phyloP scores from a whole-genome alignment of 2,113 vertebrate genomes.

The Pardalotus punctatus region DNA sequence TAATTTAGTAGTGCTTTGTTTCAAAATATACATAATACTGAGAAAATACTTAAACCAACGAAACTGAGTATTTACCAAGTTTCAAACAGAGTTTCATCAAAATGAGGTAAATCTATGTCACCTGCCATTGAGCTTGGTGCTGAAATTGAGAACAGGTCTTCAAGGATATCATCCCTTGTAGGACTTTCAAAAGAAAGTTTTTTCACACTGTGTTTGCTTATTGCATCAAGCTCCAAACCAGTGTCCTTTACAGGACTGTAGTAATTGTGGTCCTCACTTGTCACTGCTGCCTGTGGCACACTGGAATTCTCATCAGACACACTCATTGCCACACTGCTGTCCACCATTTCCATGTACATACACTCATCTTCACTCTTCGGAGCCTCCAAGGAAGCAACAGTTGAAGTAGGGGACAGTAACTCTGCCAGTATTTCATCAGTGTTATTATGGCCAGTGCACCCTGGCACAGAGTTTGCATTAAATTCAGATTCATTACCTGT shows the following conservation, averaged over 20 bases:
- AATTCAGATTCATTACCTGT: conserved; percentile 62
- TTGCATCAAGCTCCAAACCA: not conserved
- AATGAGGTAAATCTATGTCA: conserved; percentile 78
- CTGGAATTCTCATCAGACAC: not conserved
- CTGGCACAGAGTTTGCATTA: conserved; percentile 58
- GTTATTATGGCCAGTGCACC: conserved; percentile 54
- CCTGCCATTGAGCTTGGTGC: conserved; percentile 62
- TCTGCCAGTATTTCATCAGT: conserved; percentile 82
- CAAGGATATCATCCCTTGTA: conserved; percentile 75
- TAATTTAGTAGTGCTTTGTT: conserved; percentile 33
- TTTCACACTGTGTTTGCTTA: not conserved
- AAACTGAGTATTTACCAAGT: conserved; percentile 59
- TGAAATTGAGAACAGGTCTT: conserved; percentile 81
- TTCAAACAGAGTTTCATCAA: conserved; percentile 84
- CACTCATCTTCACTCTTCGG: conserved; percentile 61
- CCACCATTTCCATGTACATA: conserved; percentile 78
- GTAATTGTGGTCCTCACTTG: conserved; percentile 38
- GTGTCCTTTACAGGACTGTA: conserved; percentile 42
- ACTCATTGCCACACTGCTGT: not conserved
- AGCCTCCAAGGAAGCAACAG: conserved; percentile 76
- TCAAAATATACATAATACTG: conserved; percentile 35
- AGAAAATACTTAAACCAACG: conserved; percentile 12
- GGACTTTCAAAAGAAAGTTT: conserved; percentile 47
- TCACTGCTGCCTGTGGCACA: not conserved
- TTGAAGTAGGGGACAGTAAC: conserved; percentile 79